Conservation (phyloP, 2,113 vertebrate genomes). For the Oceanites oceanicus region DNA sequence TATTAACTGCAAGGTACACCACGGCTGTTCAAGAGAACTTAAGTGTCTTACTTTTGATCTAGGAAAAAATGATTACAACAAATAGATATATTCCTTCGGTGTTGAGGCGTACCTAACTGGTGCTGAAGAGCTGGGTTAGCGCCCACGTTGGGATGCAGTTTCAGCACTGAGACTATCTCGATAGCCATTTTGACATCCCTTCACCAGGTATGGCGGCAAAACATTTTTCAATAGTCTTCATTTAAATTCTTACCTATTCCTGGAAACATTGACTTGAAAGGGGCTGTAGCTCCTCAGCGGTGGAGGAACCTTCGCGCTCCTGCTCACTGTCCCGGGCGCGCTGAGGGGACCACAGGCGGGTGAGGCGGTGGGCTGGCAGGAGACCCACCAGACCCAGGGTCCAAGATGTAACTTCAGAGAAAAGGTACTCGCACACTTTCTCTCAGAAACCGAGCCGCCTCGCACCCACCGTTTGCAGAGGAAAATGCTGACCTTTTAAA, state of each 20-base stretch:
- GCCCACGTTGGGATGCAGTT: fast-evolving
- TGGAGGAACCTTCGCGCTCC: fast-evolving
- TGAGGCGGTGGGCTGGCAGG: too few relatives aligned
- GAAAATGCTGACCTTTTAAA: background rate
- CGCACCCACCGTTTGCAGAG: background rate
- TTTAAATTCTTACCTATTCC: background rate
- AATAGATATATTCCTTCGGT: fast-evolving
- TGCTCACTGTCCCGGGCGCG: background rate
- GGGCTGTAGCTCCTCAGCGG: background rate
- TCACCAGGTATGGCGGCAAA: background rate
- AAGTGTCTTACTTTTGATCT: background rate
- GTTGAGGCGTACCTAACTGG: fast-evolving
- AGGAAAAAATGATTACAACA: background rate
- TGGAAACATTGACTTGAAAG: background rate
- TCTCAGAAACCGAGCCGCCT: fast-evolving
- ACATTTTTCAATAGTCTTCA: fast-evolving
- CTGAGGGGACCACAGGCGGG: background rate
- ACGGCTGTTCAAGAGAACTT: background rate
- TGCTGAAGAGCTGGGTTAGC: background rate
- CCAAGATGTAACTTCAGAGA: too few relatives aligned
- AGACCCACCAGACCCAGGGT: fast-evolving
- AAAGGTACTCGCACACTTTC: too few relatives aligned
- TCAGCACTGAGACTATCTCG: too few relatives aligned
- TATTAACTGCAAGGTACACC: background rate
- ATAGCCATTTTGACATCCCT: background rate